These are phyloP conservation scores for Drosophila busckii DNA, from an alignment of 1,140 invertebrate species.

Conservation along the genomic window DNA sequence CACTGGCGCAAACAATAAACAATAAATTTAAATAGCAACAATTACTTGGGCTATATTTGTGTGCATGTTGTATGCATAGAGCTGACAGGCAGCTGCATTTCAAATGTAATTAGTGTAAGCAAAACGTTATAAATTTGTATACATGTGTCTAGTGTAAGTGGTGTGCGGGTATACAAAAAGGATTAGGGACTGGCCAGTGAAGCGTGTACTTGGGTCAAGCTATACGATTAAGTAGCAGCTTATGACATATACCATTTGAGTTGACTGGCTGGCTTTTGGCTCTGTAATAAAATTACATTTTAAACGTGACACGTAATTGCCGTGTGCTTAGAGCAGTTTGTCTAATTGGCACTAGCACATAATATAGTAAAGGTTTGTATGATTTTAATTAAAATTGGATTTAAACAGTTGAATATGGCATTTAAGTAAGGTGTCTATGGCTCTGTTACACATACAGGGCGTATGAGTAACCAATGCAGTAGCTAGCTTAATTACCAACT, in stretches of 20 bases:
- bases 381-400: conserved; percentile 54
- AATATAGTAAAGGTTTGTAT: conserved; percentile 31
- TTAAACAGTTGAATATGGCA: conserved; percentile 41
- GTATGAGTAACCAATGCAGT: conserved; percentile 34
- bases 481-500: conserved; percentile 44
- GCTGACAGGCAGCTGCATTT: conserved; percentile 35
- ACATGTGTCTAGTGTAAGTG: conserved; percentile 15
- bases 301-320: conserved; percentile 63
- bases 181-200: conserved; percentile 37
- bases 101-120: conserved; percentile 41
- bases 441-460: conserved; percentile 1
- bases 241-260: conserved; percentile 55
- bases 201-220: conserved; percentile 17
- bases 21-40: too few relatives aligned
- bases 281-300: conserved; percentile 60
- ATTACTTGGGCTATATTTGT: conserved; percentile 10
- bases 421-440: conserved; percentile 32
- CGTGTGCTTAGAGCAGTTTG: conserved; percentile 22
- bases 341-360: conserved; percentile 51
- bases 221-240: conserved; percentile 42
- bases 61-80: neutral
- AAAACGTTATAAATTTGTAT: conserved; percentile 20
- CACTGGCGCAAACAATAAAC: too few relatives aligned
- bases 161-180: too few relatives aligned
- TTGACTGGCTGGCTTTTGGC: conserved; percentile 3